Evolutionary conservation across 2,797 vertebrate species (phyloP).

Genomic region (Tokudaia muenninki): DNA sequence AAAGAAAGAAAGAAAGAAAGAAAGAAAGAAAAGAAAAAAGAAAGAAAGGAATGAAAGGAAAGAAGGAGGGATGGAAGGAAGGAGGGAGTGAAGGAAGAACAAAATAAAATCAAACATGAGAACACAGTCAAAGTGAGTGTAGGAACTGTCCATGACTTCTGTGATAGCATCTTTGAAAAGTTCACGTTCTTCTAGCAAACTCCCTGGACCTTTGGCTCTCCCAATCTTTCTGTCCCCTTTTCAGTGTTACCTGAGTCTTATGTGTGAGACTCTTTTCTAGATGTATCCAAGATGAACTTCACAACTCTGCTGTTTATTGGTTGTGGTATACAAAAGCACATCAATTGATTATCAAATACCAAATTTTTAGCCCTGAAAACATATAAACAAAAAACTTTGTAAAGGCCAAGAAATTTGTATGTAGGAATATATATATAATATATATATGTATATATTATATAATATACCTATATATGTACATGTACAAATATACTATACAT

Average conservation of each 20-base stretch:
- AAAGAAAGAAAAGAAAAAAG: not conserved
- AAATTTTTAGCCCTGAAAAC: not conserved
- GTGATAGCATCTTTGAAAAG: not conserved
- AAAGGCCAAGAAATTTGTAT: not conserved
- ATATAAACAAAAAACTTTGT: not conserved
- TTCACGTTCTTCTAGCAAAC: not conserved
- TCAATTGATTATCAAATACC: not conserved
- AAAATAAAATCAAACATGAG: not conserved
- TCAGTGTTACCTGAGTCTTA: not conserved
- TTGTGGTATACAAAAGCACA: too few species aligned
- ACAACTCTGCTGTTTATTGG: not conserved
- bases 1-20: too few species aligned
- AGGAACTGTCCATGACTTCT: not conserved
- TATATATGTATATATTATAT: not conserved
- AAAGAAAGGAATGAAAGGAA: not conserved
- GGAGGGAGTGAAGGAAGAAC: not conserved
- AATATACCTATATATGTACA: not conserved
- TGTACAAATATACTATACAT: not conserved
- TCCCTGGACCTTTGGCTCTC: not conserved
- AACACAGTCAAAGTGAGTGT: not conserved
- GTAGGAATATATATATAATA: not conserved
- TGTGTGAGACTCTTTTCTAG: not conserved
- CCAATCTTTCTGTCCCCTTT: not conserved
- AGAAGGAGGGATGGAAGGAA: not conserved
- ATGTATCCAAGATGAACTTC: not conserved